These are phyloP conservation scores for Hypocryptadius cinnamomeus DNA, from an alignment of 2,113 vertebrate genomes.

Conservation along the genomic window DNA sequence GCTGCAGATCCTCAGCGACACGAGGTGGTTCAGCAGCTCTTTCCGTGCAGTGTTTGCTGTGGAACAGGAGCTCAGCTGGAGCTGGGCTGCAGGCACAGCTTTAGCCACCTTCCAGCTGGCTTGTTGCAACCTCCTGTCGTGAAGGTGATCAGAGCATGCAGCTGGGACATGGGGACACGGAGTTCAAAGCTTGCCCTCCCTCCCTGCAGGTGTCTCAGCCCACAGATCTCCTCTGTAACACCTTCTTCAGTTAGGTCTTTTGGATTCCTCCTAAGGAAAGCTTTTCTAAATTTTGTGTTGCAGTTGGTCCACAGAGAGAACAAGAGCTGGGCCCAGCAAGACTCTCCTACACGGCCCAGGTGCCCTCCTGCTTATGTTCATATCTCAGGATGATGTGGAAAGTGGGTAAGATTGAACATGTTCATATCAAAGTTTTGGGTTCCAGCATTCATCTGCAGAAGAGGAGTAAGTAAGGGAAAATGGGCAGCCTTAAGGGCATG, in stretches of 20 bases:
- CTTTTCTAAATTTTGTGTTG: not conserved
- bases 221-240: not conserved
- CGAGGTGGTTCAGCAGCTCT: fast-evolving
- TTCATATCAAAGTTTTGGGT: not conserved
- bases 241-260: not conserved
- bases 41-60: fast-evolving
- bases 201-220: not conserved
- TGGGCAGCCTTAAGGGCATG: not conserved
- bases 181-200: not conserved
- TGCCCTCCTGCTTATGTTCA: not conserved
- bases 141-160: fast-evolving
- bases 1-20: not conserved
- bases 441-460: not conserved
- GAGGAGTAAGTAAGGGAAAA: not conserved
- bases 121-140: not conserved
- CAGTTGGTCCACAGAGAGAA: not conserved
- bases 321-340: not conserved
- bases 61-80: not conserved
- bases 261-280: not conserved
- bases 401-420: not conserved
- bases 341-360: not conserved
- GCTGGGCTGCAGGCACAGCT: not conserved
- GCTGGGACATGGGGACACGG: not conserved
- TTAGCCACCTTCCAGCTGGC: not conserved
- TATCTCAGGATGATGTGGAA: not conserved